phyloP scores from a whole-genome alignment of 2,797 vertebrate species.

The Enteromius treurensis region DNA sequence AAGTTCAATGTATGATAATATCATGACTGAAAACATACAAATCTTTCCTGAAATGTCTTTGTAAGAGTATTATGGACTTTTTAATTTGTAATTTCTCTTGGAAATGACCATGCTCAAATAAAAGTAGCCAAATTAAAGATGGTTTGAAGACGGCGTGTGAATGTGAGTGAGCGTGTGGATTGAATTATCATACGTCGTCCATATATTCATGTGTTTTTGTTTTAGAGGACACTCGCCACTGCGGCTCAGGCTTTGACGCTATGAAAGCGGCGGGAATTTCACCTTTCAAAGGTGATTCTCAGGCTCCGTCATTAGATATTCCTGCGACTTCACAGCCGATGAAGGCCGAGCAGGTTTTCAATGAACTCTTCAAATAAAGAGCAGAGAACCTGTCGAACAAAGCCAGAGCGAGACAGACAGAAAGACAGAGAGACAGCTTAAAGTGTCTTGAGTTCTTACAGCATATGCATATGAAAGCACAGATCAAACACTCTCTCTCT shows the following conservation, averaged over 20 bases:
- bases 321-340: slow-evolving; percentile 15
- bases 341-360: slow-evolving; percentile 23
- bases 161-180: slow-evolving; percentile 20
- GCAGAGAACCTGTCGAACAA: slow-evolving; percentile 44
- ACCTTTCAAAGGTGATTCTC: slow-evolving; percentile 35
- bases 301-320: slow-evolving; percentile 34
- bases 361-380: slow-evolving; percentile 42
- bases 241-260: not conserved
- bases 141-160: slow-evolving; percentile 63
- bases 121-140: slow-evolving; percentile 99
- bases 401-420: not conserved
- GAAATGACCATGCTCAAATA: slow-evolving; percentile 99
- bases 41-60: slow-evolving; percentile 99
- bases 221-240: slow-evolving; percentile 7
- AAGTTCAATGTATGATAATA: slow-evolving; percentile 99
- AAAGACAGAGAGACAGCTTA: slow-evolving; percentile 35
- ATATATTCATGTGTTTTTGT: slow-evolving; percentile 30
- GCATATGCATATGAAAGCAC: slow-evolving; percentile 47
- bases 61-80: slow-evolving; percentile 99
- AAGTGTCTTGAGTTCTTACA: slow-evolving; percentile 25
- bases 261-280: not conserved
- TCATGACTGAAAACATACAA: slow-evolving; percentile 91
- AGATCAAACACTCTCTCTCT: slow-evolving; percentile 25
- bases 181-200: slow-evolving; percentile 37
- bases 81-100: slow-evolving; percentile 99